Evolutionary conservation across 2,797 vertebrate species (phyloP).

Genomic region (Alcedo atthis): DNA sequence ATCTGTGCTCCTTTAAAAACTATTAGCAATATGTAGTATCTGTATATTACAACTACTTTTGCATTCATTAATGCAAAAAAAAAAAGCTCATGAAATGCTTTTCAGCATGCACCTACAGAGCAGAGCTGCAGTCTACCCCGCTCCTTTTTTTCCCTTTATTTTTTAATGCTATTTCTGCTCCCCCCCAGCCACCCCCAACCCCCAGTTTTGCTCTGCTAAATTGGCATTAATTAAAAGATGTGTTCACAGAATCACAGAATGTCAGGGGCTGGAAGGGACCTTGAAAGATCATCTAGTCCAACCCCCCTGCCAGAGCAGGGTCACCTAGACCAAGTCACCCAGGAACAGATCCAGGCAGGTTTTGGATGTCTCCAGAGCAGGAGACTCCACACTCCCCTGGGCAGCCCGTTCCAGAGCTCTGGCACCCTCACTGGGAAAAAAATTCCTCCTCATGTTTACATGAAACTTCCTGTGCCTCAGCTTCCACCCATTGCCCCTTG

Average conservation of each 20-base stretch:
- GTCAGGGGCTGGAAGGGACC: too few species aligned
- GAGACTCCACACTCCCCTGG: too few species aligned
- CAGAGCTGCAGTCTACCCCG: background rate
- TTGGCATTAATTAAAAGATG: background rate
- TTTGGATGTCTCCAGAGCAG: too few species aligned
- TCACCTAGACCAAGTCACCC: too few species aligned
- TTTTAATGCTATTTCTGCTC: background rate
- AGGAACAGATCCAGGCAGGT: too few species aligned
- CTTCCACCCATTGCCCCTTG: too few species aligned
- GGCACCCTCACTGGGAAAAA: too few species aligned
- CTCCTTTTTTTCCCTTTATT: background rate
- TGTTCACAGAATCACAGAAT: background rate
- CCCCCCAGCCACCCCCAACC: background rate
- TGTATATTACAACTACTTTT: background rate
- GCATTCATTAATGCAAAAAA: background rate
- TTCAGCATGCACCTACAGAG: background rate
- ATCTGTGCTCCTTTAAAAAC: background rate
- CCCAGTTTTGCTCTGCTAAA: background rate
- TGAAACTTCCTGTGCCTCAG: too few species aligned
- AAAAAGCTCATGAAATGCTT: background rate
- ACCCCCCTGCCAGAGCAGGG: too few species aligned
- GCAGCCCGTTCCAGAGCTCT: too few species aligned
- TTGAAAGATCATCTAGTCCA: too few species aligned
- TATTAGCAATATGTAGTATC: rapidly evolving
- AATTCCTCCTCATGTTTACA: too few species aligned